Percentiles rank a stretch among this genome's conserved stretches.
Evolutionary conservation across 2,888 invertebrate species (phyloP).

Genomic region (Napeogenes inachia): DNA sequence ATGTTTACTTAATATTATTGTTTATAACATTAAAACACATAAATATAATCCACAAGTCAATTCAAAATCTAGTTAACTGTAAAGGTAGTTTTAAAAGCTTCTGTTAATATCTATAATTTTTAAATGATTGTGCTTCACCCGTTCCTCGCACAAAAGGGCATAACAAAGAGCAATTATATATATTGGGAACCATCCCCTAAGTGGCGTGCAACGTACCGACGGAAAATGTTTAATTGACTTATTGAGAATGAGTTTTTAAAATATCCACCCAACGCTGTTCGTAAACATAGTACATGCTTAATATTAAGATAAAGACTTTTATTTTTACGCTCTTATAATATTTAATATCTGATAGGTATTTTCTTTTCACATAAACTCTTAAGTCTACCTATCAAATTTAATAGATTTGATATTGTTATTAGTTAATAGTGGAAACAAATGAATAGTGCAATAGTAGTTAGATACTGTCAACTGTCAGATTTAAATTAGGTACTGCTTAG

Average conservation of each 20-base stretch:
- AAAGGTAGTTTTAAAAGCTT: background rate
- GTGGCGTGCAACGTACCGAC: constrained; percentile 64
- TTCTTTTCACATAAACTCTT: no score
- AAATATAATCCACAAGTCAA: background rate
- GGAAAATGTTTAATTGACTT: constrained; percentile 74
- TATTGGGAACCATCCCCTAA: constrained; percentile 63
- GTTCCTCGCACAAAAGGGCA: constrained; percentile 43
- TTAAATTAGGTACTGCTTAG: no score
- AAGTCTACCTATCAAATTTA: no score
- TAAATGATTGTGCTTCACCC: constrained; percentile 22
- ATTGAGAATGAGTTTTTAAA: constrained; percentile 73
- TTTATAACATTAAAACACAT: no score
- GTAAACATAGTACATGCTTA: constrained; percentile 38
- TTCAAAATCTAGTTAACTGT: background rate
- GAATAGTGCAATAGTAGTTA: no score
- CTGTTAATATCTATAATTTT: constrained; percentile 17
- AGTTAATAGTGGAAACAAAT: no score
- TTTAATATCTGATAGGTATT: no score
- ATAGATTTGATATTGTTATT: no score
- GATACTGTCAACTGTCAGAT: no score
- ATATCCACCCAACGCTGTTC: constrained; percentile 59
- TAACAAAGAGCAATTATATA: constrained; percentile 72
- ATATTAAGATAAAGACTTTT: constrained; percentile 26
- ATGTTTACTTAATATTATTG: no score
- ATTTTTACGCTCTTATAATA: no score